Base-by-base conservation (phyloP, 2,888 invertebrate species). In the Agonopterix heracliana region DNA sequence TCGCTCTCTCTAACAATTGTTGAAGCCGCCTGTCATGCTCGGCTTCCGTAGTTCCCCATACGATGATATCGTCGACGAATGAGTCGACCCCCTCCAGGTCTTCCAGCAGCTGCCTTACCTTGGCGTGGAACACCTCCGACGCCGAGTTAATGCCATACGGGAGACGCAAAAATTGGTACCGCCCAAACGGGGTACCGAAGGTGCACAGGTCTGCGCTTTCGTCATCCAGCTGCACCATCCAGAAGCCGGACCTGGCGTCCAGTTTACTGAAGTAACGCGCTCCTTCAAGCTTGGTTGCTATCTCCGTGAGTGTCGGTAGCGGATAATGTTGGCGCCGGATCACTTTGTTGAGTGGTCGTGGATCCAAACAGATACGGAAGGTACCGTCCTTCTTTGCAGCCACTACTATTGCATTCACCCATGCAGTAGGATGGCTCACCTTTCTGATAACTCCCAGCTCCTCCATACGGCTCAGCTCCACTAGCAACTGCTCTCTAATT, bases 181-280 rank as follows among this genome's bases (percentile, higher is more conserved):
- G 14, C 1, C 55, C 57, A 14, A 54, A 55, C 0, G 57, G 58
- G 1, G 57, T 56, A 8, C 36, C 47, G 43, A 61, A 64, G 1
- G 62, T 64, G 44, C 60, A 61, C 7, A 63, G 42, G 35, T 59
- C 54, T 1, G 60, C 57, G 42, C 61, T 60, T 3, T 51, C 52
- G 8, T 54, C 52, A 43, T 60, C 57, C 9, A 61, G n/a, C n/a
- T 54, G 26, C 0, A 57, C 26, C 41, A 48, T 47, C 61, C 61
- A 63, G 41, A 59, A 65, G 1, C 57, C 57, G 11, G 54, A 56
- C 8, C 48, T 50, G 2, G 56, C 60, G 36, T 61, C 60, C 17
- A 61, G 36, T 44, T 53, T 53, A 7, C 46, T 49, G 47, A 53
- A 56, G 44, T 51, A 56, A 26, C 12, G 26, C 8, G 48, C 57